phyloP scores from a whole-genome alignment of 2,113 vertebrate genomes.

The Lycaon pictus region DNA sequence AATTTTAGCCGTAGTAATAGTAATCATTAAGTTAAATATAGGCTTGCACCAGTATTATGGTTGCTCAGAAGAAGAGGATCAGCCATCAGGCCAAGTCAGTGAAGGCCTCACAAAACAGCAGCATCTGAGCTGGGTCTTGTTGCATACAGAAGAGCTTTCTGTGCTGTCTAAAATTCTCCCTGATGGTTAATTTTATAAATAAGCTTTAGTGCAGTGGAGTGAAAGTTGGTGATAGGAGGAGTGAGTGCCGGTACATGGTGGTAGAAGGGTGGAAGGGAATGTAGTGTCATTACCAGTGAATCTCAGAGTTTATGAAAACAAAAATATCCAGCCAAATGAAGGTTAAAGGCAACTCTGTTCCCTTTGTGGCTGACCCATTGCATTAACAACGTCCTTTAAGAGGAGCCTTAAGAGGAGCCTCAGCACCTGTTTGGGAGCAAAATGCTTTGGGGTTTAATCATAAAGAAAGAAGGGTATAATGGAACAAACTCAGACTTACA shows the following conservation, averaged over 20 bases:
- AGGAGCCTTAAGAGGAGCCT: not conserved
- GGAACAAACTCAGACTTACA: not conserved
- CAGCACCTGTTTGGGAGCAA: not conserved
- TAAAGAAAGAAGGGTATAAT: not conserved
- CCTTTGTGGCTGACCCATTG: not conserved
- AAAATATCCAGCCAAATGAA: not conserved
- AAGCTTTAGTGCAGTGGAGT: not conserved
- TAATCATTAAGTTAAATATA: not conserved
- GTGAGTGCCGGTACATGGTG: not conserved
- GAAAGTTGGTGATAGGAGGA: not conserved
- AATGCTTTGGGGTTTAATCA: not conserved
- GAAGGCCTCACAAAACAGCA: not conserved
- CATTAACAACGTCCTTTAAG: not conserved
- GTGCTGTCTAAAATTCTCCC: not conserved
- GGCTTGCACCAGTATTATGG: not conserved
- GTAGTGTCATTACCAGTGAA: not conserved
- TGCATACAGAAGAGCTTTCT: not conserved
- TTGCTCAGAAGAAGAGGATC: not conserved
- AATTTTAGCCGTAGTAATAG: not conserved
- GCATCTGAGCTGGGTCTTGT: not conserved
- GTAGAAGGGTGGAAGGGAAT: not conserved
- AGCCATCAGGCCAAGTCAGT: not conserved
- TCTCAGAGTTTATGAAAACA: not conserved
- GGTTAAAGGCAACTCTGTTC: not conserved
- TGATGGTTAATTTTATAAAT: not conserved